Conservation (phyloP, 2,888 invertebrate species). For the Campoplex nolae region DNA sequence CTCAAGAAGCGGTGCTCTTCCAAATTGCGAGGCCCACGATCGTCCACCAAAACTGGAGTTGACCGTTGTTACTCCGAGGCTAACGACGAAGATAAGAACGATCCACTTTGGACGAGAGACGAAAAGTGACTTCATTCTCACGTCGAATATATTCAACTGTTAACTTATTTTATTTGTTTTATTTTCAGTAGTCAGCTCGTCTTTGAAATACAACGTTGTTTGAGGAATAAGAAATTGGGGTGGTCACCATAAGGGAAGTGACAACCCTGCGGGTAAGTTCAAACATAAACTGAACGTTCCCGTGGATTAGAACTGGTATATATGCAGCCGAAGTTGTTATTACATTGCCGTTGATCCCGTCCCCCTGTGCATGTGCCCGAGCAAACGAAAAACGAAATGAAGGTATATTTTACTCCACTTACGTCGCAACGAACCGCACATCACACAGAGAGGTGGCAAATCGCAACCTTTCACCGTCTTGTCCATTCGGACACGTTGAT, state of each 20-base stretch:
- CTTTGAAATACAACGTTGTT: background rate
- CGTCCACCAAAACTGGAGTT: conserved; percentile 56
- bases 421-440: conserved; percentile 35
- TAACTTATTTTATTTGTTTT: background rate
- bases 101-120: conserved; percentile 59
- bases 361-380: conserved; percentile 22
- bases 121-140: conserved; percentile 19
- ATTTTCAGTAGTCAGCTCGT: background rate
- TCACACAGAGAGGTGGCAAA: conserved; percentile 49
- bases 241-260: background rate
- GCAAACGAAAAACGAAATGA: conserved; percentile 69
- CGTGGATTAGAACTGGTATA: conserved; percentile 74
- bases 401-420: conserved; percentile 34
- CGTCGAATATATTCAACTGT: conserved; percentile 12
- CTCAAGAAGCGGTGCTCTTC: conserved; percentile 87
- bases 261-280: conserved; percentile 45
- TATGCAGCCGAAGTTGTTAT: conserved; percentile 68
- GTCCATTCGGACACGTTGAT: conserved; percentile 34
- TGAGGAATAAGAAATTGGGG: background rate
- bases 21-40: conserved; percentile 78
- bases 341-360: conserved; percentile 65
- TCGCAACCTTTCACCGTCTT: conserved; percentile 67
- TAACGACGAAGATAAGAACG: conserved; percentile 30
- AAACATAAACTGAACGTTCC: conserved; percentile 76
- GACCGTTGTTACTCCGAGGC: conserved; percentile 25